Evolutionary conservation across 2,888 invertebrate species (phyloP), one percentile per base, ranked within the genome.

Genomic region (Torymus texanus): DNA sequence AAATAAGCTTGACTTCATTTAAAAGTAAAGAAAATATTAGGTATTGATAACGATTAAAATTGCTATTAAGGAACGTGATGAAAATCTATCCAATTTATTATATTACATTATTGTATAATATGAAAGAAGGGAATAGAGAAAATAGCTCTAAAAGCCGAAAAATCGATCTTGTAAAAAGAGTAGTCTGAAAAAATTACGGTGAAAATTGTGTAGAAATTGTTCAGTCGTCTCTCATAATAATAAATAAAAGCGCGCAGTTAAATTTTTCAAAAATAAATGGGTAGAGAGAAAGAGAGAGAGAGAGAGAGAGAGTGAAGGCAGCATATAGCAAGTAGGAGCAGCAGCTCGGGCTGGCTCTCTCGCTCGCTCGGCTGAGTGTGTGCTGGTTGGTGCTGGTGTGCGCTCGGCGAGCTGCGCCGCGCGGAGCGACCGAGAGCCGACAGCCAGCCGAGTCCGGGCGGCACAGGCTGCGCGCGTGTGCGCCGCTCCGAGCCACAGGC

Each of bases 221-320:
- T 14, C 18, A 29, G 29, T 29, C 29, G 29, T 13, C 29, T 14
- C 13, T 11, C 62, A 3, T 59, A 67, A 71, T 71, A 71, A 75
- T 66, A 71, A 75, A 71, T 65, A 75, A 75, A 71, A 71, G 58
- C 16, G 16, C 59, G 75, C 53, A 70, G 66, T 59, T 41, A 76
- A 72, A 80, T 50, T 62, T 71, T 80, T 78, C 41, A 80, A 80
- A 80, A 80, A 77, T 80, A 80, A 78, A 78, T 74, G 77, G 53
- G 63, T 76, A 78, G 75, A 41, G 71, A 58, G 65, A 41, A 18
- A 8, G 16, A 50, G 29, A 58, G 65, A 41, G 50, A 8, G 16
- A 78, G 75, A 41, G 71, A 58, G 65, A 41, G 50, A 8, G 16
- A 50, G 29, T 0, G 29, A 0, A 29, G 29, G 21, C 21, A 3